phyloP scores from a whole-genome alignment of 2,113 vertebrate genomes.

The Erythrocercus mccallii region DNA sequence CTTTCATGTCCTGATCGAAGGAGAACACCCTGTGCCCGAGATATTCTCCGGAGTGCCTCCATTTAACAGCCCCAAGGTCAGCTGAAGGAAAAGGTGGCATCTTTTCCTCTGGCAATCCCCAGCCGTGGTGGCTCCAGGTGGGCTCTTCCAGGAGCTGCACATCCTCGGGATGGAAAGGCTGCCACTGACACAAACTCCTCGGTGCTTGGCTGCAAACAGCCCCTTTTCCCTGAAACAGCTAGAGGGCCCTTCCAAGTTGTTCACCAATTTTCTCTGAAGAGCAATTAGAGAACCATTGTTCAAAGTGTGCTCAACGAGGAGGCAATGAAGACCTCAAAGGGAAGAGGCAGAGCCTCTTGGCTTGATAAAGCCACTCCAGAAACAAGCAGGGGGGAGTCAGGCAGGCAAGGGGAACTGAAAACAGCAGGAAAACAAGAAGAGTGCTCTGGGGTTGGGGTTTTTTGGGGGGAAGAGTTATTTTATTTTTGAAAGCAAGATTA shows the following conservation, averaged over 20 bases:
- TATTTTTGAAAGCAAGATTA: not conserved
- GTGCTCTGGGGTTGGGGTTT: accelerated
- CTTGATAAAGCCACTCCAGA: conserved; percentile 14
- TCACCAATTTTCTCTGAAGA: conserved; percentile 48
- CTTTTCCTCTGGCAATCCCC: not conserved
- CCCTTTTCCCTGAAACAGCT: conserved; percentile 7
- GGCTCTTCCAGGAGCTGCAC: not conserved
- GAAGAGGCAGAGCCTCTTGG: not conserved
- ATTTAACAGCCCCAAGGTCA: not conserved
- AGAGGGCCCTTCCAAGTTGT: conserved; percentile 35
- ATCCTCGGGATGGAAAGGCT: not conserved
- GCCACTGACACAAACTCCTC: not conserved
- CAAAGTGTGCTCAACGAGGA: conserved; percentile 35
- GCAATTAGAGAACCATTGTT: conserved; percentile 57
- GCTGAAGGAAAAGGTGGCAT: not conserved
- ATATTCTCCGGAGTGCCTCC: not conserved
- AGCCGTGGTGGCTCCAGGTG: accelerated
- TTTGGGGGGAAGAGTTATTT: not conserved
- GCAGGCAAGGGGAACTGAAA: not conserved
- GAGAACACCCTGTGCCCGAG: not conserved
- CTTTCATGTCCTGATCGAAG: not conserved
- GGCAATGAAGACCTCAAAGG: conserved; percentile 15
- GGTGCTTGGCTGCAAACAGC: not conserved
- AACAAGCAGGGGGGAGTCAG: conserved; percentile 5
- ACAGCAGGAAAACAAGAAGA: not conserved